Base-by-base conservation (phyloP, 1,140 invertebrate species). In the Nymphalis io region DNA sequence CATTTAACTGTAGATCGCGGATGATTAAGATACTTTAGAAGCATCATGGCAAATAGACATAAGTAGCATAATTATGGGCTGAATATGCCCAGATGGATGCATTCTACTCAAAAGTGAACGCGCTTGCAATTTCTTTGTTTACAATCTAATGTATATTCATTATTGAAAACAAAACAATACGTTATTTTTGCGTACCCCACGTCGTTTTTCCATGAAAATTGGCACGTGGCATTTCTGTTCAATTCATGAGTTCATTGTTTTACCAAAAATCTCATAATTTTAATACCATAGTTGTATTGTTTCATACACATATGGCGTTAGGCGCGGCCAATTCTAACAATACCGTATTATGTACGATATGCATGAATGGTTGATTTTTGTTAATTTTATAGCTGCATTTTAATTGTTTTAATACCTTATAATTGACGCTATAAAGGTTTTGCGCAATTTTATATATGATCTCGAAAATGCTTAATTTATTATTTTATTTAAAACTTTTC, bases 361-460 rank as follows among this genome's bases (percentile, higher is more conserved):
- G 68, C 65, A 53, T 76, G 70, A 78, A 71, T 78, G 74, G 67
- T 15, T 65, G 60, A 76, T 74, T 78, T 80, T 78, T 80, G 78
- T 78, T 78, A 70, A 77, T 80, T 75, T 74, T 62, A 23, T 64
- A 46, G 16, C 60, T 16, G 55, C 5, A 23, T 40, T 23, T 23
- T 46, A 23, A 39, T 70, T 70, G 60, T 64, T 59, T 33, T 59
- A 27, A 59, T 38, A 42, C 18, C 21, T 59, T 21, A 38, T 66
- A 66, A 66, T 59, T 66, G 53, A 59, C 21, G 55, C 18, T 42
- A 15, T 53, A 38, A 39, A 66, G 21, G 39, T 33, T 18, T 66
- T 1, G 4, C n/a, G 18, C 46, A 66, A 64, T 21, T 42, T 42
- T 0, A 12, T 13, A 55, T 23, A 27, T 23, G 11, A 27, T 6